Base-by-base conservation (phyloP, 2,113 vertebrate species). In the Aptenodytes forsteri region DNA sequence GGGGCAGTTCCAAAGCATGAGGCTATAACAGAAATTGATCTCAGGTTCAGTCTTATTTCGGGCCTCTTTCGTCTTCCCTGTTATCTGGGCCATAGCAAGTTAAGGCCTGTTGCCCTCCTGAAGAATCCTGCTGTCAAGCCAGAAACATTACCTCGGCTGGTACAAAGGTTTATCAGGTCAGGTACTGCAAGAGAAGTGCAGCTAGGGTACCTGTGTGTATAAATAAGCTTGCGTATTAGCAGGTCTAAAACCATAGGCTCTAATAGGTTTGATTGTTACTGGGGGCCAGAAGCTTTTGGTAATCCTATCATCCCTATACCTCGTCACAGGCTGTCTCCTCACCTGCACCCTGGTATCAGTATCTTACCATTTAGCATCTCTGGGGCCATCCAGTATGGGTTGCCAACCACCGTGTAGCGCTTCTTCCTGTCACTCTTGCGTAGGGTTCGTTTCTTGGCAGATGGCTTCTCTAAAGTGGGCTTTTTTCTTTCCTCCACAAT, bases 351-450 rank as follows among this genome's bases (percentile, higher is more conserved):
- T 50, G 42, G 9, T 26, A 5, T 40, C 59, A 36, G 44, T 5
- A 8, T 55, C 99, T 98, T 92, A 99, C 99, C 99, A 22, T 99
- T 99, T 4, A 99, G 98, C 99, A 99, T 99, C 98, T 99, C 99
- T 2, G 99, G 99, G 40, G 99, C 99, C 99, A 99, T 99, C 99
- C 99, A 99, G 97, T 99, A 99, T 0, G 99, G 99, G 98, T 99
- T 99, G 89, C 99, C 99, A 38, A 99, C 99, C 44, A 99, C 99
- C 0, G 99, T 99, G 97, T 99, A 99, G 89, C 99, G 98, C 95
- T 99, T 99, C 77, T 99, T 99, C 66, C 99, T 98, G 98, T 99
- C 99, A 4, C 98, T 98, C 67, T 99, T 99, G 83, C 99, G 98
- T 50, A 99, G 98, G 27, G 98, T 98, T 16, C 99, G 98, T 87